phyloP scores from a whole-genome alignment of 2,797 vertebrate genomes.

The Typhlichthys subterraneus region DNA sequence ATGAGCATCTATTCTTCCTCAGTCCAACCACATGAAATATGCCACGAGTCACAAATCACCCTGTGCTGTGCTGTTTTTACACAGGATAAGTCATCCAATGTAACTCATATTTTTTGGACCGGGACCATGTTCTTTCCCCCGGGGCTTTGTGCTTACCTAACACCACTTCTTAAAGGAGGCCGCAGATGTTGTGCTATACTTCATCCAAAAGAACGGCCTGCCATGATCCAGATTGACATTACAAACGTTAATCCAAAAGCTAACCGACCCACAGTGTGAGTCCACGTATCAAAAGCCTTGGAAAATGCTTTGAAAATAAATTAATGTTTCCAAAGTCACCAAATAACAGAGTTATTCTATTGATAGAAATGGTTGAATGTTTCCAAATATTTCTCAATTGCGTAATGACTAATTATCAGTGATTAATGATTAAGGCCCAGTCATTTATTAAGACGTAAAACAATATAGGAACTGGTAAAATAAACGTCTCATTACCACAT shows the following conservation, averaged over 20 bases:
- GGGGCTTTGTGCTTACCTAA: not conserved
- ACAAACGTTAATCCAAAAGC: constrained; percentile 17
- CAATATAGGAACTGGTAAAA: no score
- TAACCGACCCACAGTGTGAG: constrained; percentile 7
- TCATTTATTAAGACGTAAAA: no score
- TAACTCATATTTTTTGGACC: constrained; percentile 37
- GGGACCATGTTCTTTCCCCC: constrained; percentile 31
- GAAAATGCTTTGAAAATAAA: not conserved
- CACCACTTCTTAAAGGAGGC: constrained; percentile 8
- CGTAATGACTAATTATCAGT: no score
- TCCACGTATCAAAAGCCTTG: constrained; percentile 4
- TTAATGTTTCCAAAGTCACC: constrained; percentile 8
- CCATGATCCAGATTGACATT: not conserved
- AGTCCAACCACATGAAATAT: constrained; percentile 25
- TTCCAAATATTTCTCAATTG: no score
- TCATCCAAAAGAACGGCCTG: not conserved
- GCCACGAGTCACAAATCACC: constrained; percentile 44
- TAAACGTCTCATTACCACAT: not conserved
- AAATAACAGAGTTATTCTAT: not conserved
- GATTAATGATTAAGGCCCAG: no score
- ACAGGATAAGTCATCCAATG: constrained; percentile 27
- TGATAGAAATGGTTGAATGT: not conserved
- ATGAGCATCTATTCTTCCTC: constrained; percentile 32
- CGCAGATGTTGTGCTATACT: not conserved
- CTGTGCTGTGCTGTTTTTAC: constrained; percentile 37